phyloP scores from a whole-genome alignment of 1,140 invertebrate genomes.

The Drosophila tani region DNA sequence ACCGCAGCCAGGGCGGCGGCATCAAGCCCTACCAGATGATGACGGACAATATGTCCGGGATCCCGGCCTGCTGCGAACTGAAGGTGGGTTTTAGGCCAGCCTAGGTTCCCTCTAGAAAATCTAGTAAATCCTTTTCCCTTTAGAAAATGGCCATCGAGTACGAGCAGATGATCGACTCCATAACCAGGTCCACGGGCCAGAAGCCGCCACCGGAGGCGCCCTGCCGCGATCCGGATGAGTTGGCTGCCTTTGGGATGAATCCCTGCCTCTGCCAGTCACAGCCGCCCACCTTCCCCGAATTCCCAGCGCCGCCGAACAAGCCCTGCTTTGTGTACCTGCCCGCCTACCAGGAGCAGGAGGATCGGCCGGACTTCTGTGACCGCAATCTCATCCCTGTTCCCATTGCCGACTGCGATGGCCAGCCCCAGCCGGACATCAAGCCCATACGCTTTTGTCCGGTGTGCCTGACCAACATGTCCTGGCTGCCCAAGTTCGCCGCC shows the following conservation, averaged over 20 bases:
- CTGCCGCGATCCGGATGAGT: constrained; percentile 24
- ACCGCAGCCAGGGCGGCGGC: constrained; percentile 25
- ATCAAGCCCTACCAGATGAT: constrained; percentile 14
- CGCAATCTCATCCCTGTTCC: constrained; percentile 20
- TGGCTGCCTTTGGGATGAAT: constrained; percentile 13
- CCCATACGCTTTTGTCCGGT: constrained; percentile 67
- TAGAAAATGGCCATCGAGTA: constrained; percentile 67
- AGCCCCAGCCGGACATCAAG: constrained; percentile 29
- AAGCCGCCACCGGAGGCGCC: constrained; percentile 11
- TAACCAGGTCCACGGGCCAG: constrained; percentile 23
- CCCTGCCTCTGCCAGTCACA: constrained; percentile 17
- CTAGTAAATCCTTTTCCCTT: not conserved
- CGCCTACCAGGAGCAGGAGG: not conserved
- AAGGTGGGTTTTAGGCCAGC: constrained; percentile 35
- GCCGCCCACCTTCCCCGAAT: not conserved
- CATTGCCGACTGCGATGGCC: constrained; percentile 27
- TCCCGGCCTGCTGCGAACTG: constrained; percentile 47
- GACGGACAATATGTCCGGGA: constrained; percentile 9
- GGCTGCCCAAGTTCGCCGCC: constrained; percentile 68
- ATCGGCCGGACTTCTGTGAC: constrained; percentile 7
- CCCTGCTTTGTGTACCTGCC: constrained; percentile 36
- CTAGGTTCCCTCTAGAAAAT: not conserved
- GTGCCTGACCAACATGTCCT: constrained; percentile 74
- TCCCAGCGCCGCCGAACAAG: constrained; percentile 10
- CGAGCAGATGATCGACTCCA: constrained; percentile 45